Evolutionary conservation across 1,140 invertebrate species (phyloP), one percentile per base, ranked within the genome.

Genomic region (Brachionus koreanus): DNA sequence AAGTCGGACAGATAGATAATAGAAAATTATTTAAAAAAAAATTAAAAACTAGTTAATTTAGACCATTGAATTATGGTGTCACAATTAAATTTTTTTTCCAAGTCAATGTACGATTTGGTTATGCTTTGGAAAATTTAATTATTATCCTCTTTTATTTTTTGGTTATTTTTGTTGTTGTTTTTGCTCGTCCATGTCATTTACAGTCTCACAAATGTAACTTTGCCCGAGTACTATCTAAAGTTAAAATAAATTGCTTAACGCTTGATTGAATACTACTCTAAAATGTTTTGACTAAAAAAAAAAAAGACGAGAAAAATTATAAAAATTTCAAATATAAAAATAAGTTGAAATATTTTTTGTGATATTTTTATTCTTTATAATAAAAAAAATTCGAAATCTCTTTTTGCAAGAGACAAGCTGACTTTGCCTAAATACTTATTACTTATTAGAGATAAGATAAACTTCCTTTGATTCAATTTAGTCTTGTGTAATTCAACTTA

Each of bases 231-330:
- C 23, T 33, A 43, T 23, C 25, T 74, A 74, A 74, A 74, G 69
- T 74, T 74, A 74, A 74, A 74, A 74, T 74, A 74, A 74, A 74
- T 74, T 74, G 42, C 39, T 74, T 29, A 74, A 74, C 69, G 69
- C 69, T 74, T 74, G 19, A 74, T 74, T 74, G 69, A 74, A 25
- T 74, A 35, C 65, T 69, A 69, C 65, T 69, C 65, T 33, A 69
- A 69, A 69, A 69, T 39, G 33, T 35, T 69, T 69, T 74, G 19
- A 74, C 39, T 72, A 74, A 74, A 74, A 35, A 67, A 57, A n/a
- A 57, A 74, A 25, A 46, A 35, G 16, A 39, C 67, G 67, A 25
- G 16, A 72, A 72, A 72, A 72, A 39, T 72, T 13, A 43, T 10
- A 39, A 74, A 74, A 74, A 46, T 46, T 43, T 69, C 35, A 69